Base-by-base conservation (phyloP, 2,888 invertebrate genomes). In the Dichetophora obliterata region DNA sequence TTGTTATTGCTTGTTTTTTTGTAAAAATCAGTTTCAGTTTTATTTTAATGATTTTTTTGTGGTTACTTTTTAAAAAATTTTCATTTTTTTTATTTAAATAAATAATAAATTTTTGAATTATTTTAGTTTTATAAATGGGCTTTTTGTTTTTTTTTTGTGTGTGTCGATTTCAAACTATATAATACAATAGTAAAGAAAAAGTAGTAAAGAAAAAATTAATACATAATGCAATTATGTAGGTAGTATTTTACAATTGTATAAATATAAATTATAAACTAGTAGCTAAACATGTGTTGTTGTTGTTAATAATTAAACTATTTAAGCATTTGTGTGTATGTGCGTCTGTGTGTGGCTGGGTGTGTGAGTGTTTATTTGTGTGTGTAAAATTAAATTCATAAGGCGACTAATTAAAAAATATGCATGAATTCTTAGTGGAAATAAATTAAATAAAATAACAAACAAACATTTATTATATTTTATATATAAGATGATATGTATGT, bases 341-440 rank as follows among this genome's bases (percentile, higher is more conserved):
- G 31, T 11, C 14, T 54, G n/a, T 72, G 43, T 73, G 63, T 63
- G 73, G 54, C 37, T 75, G 54, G 57, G 19, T 48, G 24, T 71
- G 31, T 68, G 14, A n/a, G n/a, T n/a, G n/a, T n/a, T n/a, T n/a
- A n/a, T 75, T 65, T 65, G 19, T 48, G 24, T 71, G 31, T 68
- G 14, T 54, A 31, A 61, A 16, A 61, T 16, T 16, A 31, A 66
- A 43, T 70, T 48, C 34, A 57, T 54, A 65, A 63, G 54, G 52
- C 43, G 48, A 75, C 75, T 66, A 77, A 37, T 75, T 79, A 75
- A 78, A 76, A 79, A 78, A 68, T 77, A 43, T n/a, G 19, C 6
- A 54, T 22, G 19, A 22, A 59, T 27, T 27, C 11, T 43, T 43
- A 43, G 43, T 43, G 11, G 11, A 43, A 43, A 6, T 43, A 43